Evolutionary conservation across 2,797 vertebrate genomes (phyloP).

Genomic region (Thamnophis elegans): DNA sequence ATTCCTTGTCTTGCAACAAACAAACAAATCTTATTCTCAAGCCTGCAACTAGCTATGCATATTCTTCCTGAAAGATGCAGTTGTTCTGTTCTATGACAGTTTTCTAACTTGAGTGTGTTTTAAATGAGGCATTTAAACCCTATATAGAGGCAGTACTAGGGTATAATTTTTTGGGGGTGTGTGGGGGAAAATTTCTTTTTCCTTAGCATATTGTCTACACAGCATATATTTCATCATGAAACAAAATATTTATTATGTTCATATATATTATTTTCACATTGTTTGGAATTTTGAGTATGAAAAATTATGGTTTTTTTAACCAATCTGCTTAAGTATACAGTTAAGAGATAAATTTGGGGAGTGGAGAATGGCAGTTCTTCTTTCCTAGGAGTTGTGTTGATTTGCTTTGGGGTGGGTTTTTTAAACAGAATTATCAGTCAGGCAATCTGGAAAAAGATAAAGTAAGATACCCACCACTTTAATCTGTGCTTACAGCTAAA

Average conservation of each 20-base stretch:
- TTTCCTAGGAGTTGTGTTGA: neutral
- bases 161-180: neutral
- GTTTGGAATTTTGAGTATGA: slow-evolving; percentile 1
- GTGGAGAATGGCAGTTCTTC: neutral
- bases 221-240: slow-evolving; percentile 11
- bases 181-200: neutral
- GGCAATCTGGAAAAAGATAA: slow-evolving; percentile 8
- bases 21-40: neutral
- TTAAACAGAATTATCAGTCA: slow-evolving; percentile 12
- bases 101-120: slow-evolving; percentile 26
- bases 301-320: neutral
- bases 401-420: neutral
- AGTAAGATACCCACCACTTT: neutral
- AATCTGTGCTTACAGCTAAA: slow-evolving; percentile 11
- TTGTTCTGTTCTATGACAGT: slow-evolving; percentile 17
- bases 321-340: neutral
- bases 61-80: neutral
- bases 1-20: slow-evolving; percentile 26
- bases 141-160: neutral
- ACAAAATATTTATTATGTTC: slow-evolving; percentile 27
- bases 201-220: slow-evolving; percentile 10
- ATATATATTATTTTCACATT: neutral
- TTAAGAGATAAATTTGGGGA: neutral
- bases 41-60: neutral
- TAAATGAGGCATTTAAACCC: slow-evolving; percentile 33